phyloP scores from a whole-genome alignment of 2,113 vertebrate species.

The Diadophis punctatus region DNA sequence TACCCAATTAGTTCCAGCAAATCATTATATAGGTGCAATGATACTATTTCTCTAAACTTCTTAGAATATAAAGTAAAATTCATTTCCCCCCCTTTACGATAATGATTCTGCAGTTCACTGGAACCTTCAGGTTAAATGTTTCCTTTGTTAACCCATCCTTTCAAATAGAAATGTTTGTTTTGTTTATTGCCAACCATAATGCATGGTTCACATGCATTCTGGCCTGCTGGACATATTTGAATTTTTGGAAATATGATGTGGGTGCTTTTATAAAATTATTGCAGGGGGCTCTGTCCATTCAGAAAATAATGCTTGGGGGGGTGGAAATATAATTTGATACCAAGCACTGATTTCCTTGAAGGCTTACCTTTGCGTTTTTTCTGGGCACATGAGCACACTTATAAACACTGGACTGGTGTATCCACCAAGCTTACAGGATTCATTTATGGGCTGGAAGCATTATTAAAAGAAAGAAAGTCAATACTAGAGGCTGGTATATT shows the following conservation, averaged over 20 bases:
- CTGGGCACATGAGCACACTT: background rate
- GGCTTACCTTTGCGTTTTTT: background rate
- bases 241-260: background rate
- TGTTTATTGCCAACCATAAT: background rate
- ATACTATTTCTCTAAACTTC: background rate
- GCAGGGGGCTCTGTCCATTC: background rate
- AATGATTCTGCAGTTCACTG: background rate
- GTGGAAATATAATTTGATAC: background rate
- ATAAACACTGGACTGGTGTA: background rate
- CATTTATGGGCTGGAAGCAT: background rate
- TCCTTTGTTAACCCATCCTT: background rate
- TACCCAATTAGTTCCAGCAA: background rate
- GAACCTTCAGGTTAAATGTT: background rate
- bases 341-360: background rate
- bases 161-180: background rate
- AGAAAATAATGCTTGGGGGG: background rate
- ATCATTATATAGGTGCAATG: background rate
- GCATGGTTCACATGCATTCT: background rate
- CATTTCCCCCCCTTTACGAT: background rate
- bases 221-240: background rate
- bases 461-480: background rate
- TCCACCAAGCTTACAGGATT: background rate
- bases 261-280: background rate
- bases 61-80: background rate
- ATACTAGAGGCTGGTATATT: background rate